These are phyloP conservation scores for Alligator sinensis DNA, from an alignment of 2,113 vertebrate genomes.

Conservation along the genomic window DNA sequence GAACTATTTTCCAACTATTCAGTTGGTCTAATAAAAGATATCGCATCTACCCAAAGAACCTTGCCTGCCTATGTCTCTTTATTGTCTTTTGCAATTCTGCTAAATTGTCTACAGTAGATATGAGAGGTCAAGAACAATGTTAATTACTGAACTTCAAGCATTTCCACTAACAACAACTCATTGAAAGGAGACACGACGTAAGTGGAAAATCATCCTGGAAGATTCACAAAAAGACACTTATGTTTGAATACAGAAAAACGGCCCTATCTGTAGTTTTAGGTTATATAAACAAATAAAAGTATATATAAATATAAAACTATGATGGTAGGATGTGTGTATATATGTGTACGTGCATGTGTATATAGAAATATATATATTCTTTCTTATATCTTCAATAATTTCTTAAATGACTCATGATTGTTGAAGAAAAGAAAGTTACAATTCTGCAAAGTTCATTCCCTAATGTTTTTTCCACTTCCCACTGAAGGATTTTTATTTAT, in stretches of 20 bases:
- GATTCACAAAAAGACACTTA: constrained; percentile 33
- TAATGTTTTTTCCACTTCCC: not conserved
- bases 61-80: not conserved
- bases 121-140: constrained; percentile 64
- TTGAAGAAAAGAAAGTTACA: not conserved
- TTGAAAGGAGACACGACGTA: not conserved
- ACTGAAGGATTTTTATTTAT: not conserved
- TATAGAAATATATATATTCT: constrained; percentile 24
- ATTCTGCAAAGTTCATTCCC: not conserved
- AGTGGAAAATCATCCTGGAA: not conserved
- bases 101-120: constrained; percentile 54
- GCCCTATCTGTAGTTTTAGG: constrained; percentile 41
- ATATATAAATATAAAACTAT: no score
- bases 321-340: no score
- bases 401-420: constrained; percentile 28
- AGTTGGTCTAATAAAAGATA: no score
- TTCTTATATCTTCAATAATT: constrained; percentile 18
- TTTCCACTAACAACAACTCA: constrained; percentile 33
- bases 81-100: constrained; percentile 44
- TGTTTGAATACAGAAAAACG: constrained; percentile 26
- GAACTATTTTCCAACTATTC: no score
- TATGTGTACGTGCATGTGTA: no score
- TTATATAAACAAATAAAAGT: not conserved
- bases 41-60: no score
- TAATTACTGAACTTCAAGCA: constrained; percentile 62